These are phyloP conservation scores for Chrysocyon brachyurus DNA, from an alignment of 2,797 vertebrate genomes.

Conservation along the genomic window DNA sequence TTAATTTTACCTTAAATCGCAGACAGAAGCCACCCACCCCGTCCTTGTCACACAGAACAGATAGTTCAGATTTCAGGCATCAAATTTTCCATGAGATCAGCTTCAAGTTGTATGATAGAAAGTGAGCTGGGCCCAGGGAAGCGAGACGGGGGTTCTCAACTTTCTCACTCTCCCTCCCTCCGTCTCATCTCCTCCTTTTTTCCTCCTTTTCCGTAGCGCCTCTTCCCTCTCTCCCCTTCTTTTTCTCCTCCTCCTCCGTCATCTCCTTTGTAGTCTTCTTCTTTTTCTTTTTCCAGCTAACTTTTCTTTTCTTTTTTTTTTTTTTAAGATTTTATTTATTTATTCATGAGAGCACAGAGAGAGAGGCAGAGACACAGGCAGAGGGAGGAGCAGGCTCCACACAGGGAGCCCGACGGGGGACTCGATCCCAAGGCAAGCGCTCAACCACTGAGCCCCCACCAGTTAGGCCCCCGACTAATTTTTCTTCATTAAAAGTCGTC, in stretches of 20 bases:
- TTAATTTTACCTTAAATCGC: constrained; percentile 74
- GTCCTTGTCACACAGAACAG: constrained; percentile 12
- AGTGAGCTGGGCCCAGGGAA: background rate
- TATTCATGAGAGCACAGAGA: too few relatives aligned
- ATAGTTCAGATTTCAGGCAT: rapidly evolving
- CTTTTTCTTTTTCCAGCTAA: background rate
- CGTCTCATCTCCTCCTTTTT: too few relatives aligned
- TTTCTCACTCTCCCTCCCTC: rapidly evolving
- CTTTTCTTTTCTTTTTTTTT: too few relatives aligned
- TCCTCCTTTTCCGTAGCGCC: rapidly evolving
- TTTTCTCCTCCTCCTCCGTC: too few relatives aligned
- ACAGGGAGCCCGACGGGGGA: too few relatives aligned
- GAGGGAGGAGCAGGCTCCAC: too few relatives aligned
- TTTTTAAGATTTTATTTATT: too few relatives aligned
- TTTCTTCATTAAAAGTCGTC: background rate
- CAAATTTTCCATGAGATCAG: background rate
- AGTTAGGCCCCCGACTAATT: too few relatives aligned
- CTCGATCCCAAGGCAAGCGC: too few relatives aligned
- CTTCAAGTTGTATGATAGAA: background rate
- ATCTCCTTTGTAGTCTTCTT: background rate
- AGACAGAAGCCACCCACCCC: constrained; percentile 64
- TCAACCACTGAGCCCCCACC: too few relatives aligned
- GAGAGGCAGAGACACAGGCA: too few relatives aligned
- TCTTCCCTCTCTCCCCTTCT: too few relatives aligned
- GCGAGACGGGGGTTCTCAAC: background rate